Base-by-base conservation (phyloP, 2,113 vertebrate genomes). In the Gobiocypris rarus region DNA sequence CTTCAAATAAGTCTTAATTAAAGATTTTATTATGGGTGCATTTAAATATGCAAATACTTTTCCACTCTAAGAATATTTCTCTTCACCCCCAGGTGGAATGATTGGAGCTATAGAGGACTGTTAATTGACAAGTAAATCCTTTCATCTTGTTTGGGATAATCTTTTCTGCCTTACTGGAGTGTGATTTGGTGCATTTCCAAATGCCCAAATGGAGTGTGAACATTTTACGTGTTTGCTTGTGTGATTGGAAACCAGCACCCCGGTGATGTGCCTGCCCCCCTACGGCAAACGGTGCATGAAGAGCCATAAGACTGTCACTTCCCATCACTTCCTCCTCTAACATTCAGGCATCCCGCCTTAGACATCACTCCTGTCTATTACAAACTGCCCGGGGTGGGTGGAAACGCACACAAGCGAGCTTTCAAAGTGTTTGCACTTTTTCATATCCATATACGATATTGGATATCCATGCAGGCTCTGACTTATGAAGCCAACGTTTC, bases 61-160 rank as follows among this genome's bases (percentile, higher is more conserved):
- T 56, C 31, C 63, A 38, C 28, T 69, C 9, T 9, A 58, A 41
- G 38, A 19, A 52, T 26, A 69, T 70, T 19, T 78, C 69, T n/a
- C 65, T 78, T 69, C 28, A 5, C 28, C 34, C n/a, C 81, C 56
- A 34, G 11, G 22, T 31, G 63, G 59, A 69, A 75, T n/a, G 56
- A 78, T 6, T 38, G 26, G 31, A 75, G 81, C 28, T 61, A 38
- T 41, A 14, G 9, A 28, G 28, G 34, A 84, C 13, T 45, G 34
- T 58, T 79, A 84, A 79, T 73, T 84, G 83, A 58, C 26, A 24
- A 81, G 41, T 56, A 84, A 69, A 84, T 71, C 71, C 43, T 71
- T 77, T 87, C 43, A 76, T 83, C 71, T 50, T 76, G 41, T 58
- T 56, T 11, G 5, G 75, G 17, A n/a, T 75, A 81, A 65, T 84